These are phyloP conservation scores for Salarias fasciatus DNA, from an alignment of 2,797 vertebrate species.

Conservation along the genomic window DNA sequence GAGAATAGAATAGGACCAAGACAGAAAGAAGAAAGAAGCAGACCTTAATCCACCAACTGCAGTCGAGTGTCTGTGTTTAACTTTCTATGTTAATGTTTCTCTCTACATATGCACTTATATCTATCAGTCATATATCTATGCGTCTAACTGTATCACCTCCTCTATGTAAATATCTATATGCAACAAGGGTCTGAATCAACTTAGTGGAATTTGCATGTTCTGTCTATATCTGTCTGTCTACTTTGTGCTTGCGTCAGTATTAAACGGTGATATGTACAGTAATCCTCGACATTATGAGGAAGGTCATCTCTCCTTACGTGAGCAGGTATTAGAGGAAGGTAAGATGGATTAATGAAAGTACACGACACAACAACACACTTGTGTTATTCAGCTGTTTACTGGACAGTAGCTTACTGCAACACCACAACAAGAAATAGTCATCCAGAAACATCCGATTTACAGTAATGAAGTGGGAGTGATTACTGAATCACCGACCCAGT, in stretches of 20 bases:
- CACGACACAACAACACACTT: conserved; percentile 43
- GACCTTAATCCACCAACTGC: no score
- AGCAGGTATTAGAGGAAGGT: conserved; percentile 70
- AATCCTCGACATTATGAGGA: conserved; percentile 56
- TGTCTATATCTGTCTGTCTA: neutral
- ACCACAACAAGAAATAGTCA: conserved; percentile 40
- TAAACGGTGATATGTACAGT: conserved; percentile 26
- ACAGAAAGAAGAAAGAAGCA: no score
- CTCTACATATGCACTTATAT: no score
- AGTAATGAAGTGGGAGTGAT: neutral
- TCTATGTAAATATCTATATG: no score
- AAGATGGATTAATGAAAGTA: conserved; percentile 71
- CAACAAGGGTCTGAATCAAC: no score
- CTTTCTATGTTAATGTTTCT: no score
- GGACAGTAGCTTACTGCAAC: conserved; percentile 52
- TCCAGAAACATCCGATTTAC: conserved; percentile 16
- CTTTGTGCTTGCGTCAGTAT: conserved; percentile 1
- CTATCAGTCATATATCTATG: no score
- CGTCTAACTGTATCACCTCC: no score
- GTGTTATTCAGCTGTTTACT: conserved; percentile 71
- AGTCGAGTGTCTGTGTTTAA: no score
- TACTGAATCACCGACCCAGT: no score
- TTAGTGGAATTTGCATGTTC: no score
- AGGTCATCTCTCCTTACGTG: conserved; percentile 52
- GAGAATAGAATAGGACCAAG: no score